Evolutionary conservation across 2,888 invertebrate species (phyloP), one percentile per base, ranked within the genome.

Genomic region (Synergus itoensis): DNA sequence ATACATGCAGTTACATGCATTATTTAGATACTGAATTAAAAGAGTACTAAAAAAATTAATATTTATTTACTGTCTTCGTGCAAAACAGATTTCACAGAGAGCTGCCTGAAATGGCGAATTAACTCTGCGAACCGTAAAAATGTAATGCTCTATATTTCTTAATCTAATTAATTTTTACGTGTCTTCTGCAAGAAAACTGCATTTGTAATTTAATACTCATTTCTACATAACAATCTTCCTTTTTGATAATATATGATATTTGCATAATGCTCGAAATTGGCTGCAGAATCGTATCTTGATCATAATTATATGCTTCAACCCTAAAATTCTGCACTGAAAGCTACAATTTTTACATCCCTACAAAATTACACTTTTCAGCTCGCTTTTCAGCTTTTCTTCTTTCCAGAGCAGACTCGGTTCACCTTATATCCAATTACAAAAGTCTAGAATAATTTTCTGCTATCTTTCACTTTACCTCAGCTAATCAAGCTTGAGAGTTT

Each of bases 401-500:
- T 3, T 48, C 4, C 21, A 21, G 14, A 28, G 4, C 21, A 21
- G 14, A 28, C 21, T 14, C 69, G 18, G 8, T 18, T 5, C 43
- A 43, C 45, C 43, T 69, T 69, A 18, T 16, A 45, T 45, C 43
- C 69, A 45, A 45, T 45, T 45, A 45, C 41, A 9, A 41, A 41
- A 41, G 45, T 45, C 14, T 45, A n/a, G n/a, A n/a, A n/a, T 53
- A 53, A 12, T 41, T 18, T n/a, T 65, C n/a, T n/a, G 0, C 41
- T 43, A 65, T 65, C 41, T 67, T 67, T 67, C 67, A 67, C 41
- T 43, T 67, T 28, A 40, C n/a, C 11, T 41, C n/a, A 65, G 18
- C n/a, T 11, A 14, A 67, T 67, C 18, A 21, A 43, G 11, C 43
- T 67, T 21, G 14, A 67, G 18, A 67, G 43, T 67, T 67, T 45